phyloP scores from a whole-genome alignment of 2,888 invertebrate species.

The Cephus pygmeus region DNA sequence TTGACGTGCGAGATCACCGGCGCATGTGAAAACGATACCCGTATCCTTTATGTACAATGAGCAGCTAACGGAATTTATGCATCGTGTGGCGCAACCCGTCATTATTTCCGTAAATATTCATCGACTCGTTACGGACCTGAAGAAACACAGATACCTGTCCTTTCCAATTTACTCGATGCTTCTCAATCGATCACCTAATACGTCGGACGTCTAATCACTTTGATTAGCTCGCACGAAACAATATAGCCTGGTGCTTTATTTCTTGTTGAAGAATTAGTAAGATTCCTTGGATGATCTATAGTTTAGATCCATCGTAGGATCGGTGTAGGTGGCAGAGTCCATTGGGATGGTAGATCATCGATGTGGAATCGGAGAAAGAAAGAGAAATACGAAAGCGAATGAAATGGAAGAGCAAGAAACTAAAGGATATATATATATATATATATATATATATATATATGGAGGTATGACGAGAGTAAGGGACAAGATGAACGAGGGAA shows the following conservation, averaged over 20 bases:
- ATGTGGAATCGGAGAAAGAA: neutral
- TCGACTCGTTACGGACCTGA: neutral
- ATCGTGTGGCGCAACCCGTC: neutral
- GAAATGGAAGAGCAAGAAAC: neutral
- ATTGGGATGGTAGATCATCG: neutral
- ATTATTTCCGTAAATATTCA: slow-evolving; percentile 8
- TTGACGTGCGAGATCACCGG: neutral
- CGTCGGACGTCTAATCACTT: neutral
- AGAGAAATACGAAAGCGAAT: neutral
- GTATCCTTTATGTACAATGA: neutral
- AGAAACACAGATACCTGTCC: neutral
- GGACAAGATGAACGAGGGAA: slow-evolving; percentile 23
- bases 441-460: neutral
- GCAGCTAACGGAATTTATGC: neutral
- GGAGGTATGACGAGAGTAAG: slow-evolving; percentile 19
- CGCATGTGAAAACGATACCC: neutral
- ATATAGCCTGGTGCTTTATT: neutral
- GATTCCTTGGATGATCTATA: neutral
- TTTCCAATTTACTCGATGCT: neutral
- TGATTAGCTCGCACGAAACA: neutral
- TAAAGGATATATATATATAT: neutral
- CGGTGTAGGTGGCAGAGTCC: neutral
- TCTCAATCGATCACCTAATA: neutral
- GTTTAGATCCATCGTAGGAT: neutral
- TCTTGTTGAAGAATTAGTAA: neutral